Conservation (phyloP, 2,797 vertebrate species). For the Schizothorax lantsangensis region DNA sequence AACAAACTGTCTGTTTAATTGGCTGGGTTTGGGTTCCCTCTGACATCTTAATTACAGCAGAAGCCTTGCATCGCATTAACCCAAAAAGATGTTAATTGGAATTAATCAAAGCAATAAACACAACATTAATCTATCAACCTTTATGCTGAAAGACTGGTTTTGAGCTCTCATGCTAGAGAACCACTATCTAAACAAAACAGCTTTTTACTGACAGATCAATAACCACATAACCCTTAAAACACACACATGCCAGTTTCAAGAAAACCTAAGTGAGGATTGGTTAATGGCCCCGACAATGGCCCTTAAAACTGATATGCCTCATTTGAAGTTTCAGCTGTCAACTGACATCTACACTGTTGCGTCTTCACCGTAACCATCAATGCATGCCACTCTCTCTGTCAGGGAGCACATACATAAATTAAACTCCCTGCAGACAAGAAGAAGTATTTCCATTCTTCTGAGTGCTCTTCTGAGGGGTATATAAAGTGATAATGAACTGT, state of each 20-base stretch:
- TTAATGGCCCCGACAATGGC: background rate
- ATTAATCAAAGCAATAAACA: conserved; percentile 65
- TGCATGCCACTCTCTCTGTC: conserved; percentile 12
- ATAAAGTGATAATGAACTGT: conserved; percentile 48
- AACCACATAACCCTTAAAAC: background rate
- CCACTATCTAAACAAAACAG: background rate
- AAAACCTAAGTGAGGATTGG: background rate
- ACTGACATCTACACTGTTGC: background rate
- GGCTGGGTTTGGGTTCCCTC: conserved; percentile 66
- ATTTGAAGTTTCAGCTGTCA: conserved; percentile 22
- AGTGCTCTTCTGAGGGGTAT: conserved; percentile 28
- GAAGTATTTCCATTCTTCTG: conserved; percentile 39
- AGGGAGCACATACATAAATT: conserved; percentile 16
- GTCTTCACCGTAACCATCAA: background rate
- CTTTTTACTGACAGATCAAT: background rate
- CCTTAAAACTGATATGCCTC: background rate
- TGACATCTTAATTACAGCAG: conserved; percentile 69
- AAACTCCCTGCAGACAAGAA: conserved; percentile 22
- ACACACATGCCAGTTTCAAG: background rate
- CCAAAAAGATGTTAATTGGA: conserved; percentile 65
- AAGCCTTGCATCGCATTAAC: conserved; percentile 69
- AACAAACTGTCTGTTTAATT: conserved; percentile 75
- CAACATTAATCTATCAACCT: conserved; percentile 34
- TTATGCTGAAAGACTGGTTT: conserved; percentile 11
- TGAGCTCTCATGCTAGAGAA: background rate